Base-by-base conservation (phyloP, 2,113 vertebrate species). In the Microtus ochrogaster region DNA sequence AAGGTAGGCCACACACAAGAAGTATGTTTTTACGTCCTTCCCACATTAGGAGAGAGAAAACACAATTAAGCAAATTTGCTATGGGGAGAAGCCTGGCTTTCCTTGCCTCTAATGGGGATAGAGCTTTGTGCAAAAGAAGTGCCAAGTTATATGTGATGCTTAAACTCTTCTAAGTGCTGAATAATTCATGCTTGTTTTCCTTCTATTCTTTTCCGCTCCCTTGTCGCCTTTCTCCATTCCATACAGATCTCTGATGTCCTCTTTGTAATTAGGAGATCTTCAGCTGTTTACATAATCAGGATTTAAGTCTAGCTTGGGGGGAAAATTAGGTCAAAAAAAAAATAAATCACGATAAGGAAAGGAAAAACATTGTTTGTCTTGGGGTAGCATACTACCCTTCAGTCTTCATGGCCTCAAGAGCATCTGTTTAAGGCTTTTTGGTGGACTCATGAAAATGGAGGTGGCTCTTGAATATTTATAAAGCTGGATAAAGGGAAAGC, bases 141-240 rank as follows among this genome's bases (percentile, higher is more conserved):
- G 78, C 82, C 91, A 95, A 94, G 47, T 93, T 81, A 58, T 88
- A 74, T 79, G 61, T 83, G 82, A 94, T 81, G 94, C 84, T 94
- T 74, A 77, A 97, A 96, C 65, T 87, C 96, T 94, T 92, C 77
- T 72, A 28, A 63, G 2, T 14, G 49, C 85, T 97, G 79, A 95
- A 97, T 97, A 96, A 96, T 97, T 94, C 70, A 96, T 95, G 47
- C 33, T 94, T 91, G 47, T 94, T 95, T 96, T 93, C 76, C 87
- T 95, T 94, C 63, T n/a, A 85, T 95, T 96, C 81, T 92, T 82
- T 79, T 52, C 87, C 16, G 39, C 36, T 24, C 61, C 49, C 33
- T 72, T 41, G 74, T 47, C 24, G 91, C 76, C 66, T 78, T 83
- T 82, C 49, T 49, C 61, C 10, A 49, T 68, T 96, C 85, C 47